Percentiles rank a stretch among this genome's conserved stretches.
Evolutionary conservation across 2,113 vertebrate species (phyloP).

Genomic region (Grallaria varia): DNA sequence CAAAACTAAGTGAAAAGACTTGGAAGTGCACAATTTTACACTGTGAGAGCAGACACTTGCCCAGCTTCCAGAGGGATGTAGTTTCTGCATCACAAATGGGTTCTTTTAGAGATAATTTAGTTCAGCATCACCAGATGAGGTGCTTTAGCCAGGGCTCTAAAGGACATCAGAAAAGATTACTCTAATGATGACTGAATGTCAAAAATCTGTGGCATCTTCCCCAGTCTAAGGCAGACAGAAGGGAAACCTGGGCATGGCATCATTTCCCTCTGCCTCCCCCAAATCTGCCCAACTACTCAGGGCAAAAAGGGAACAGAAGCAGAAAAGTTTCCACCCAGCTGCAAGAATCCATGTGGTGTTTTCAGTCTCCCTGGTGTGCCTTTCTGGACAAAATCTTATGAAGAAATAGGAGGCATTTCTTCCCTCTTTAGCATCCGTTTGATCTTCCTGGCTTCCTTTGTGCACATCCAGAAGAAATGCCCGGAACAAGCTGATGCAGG

Average conservation of each 20-base stretch:
- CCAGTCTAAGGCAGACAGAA: background rate
- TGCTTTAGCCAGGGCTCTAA: background rate
- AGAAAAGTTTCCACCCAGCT: background rate
- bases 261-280: accelerated
- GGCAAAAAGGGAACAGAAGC: background rate
- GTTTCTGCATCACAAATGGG: background rate
- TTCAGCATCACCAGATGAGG: background rate
- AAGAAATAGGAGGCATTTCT: background rate
- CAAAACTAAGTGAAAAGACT: background rate
- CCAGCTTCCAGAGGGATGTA: background rate
- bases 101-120: background rate
- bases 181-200: background rate
- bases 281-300: background rate
- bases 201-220: background rate
- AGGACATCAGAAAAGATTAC: background rate
- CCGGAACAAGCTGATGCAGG: background rate
- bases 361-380: accelerated
- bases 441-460: background rate
- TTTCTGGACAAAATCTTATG: background rate
- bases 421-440: background rate
- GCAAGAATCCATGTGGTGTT: background rate
- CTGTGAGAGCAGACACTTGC: background rate
- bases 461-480: background rate
- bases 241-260: background rate
- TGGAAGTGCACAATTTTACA: background rate